A percentile compares a stretch with the other conserved stretches of the same genome.
These are phyloP conservation scores for Bombylius major DNA, from an alignment of 2,888 invertebrate species.

Conservation along the genomic window DNA sequence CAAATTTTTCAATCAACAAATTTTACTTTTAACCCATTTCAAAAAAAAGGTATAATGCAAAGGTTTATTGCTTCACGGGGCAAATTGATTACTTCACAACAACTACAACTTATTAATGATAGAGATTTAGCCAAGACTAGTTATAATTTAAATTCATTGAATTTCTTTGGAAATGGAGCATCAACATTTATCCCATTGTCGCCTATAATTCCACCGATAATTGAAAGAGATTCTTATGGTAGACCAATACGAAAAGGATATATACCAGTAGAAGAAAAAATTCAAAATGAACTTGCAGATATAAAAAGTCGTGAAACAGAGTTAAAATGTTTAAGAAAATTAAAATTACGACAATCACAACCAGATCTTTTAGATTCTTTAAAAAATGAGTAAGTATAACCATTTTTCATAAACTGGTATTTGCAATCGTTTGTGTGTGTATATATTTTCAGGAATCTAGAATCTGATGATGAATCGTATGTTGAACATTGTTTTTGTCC, in stretches of 20 bases:
- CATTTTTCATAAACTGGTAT: neutral
- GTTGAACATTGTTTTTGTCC: slow-evolving; percentile 49
- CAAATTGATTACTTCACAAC: slow-evolving; percentile 39
- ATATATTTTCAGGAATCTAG: slow-evolving; percentile 21
- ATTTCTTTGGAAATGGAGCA: neutral
- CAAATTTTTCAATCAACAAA: slow-evolving; percentile 30
- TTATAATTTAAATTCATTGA: slow-evolving; percentile 6
- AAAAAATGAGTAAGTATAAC: slow-evolving; percentile 40
- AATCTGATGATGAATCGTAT: slow-evolving; percentile 47
- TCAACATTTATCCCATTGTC: slow-evolving; percentile 26
- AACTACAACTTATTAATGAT: neutral
- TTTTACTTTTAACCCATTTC: slow-evolving; percentile 51
- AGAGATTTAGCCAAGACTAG: neutral
- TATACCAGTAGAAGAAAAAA: slow-evolving; percentile 78
- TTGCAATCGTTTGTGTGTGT: neutral
- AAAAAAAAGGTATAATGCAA: slow-evolving; percentile 74
- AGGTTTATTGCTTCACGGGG: slow-evolving; percentile 71
- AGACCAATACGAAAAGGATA: slow-evolving; percentile 61
- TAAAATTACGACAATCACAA: slow-evolving; percentile 47
- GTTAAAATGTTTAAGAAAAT: slow-evolving; percentile 54
- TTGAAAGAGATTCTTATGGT: slow-evolving; percentile 46
- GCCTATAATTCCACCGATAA: slow-evolving; percentile 34
- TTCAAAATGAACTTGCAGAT: slow-evolving; percentile 73
- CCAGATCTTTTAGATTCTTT: slow-evolving; percentile 48
- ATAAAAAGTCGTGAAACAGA: slow-evolving; percentile 73